Base-by-base conservation (phyloP, 1,140 invertebrate species). In the Musca domestica region DNA sequence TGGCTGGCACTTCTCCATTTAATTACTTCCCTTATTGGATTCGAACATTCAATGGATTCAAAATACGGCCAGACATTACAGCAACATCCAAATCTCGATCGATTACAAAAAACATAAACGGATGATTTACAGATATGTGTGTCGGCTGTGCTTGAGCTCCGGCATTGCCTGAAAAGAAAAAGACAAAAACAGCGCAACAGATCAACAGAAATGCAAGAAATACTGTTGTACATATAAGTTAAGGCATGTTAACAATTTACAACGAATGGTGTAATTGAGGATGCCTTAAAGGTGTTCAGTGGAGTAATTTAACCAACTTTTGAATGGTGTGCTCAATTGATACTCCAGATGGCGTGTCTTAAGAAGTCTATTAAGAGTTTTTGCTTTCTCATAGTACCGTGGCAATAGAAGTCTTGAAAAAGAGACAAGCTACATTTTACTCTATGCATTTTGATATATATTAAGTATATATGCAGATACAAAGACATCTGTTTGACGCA, bases 91-190 rank as follows among this genome's bases (percentile, higher is more conserved):
- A 88, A 72, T 89, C 88, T 46, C 87, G 84, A 77, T 94, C 92
- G 80, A 94, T 87, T 49, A 94, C 91, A 77, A 93, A 93, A 80
- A 90, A 94, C 46, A 92, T 78, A 77, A 93, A 94, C 14, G 91
- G 91, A 83, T 89, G 90, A 67, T 90, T 88, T 2, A 89, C 91
- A 10, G 87, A 86, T 76, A 93, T 92, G 61, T 86, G 76, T n/a
- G 90, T 85, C 54, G 89, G 87, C 67, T 84, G 83, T 48, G 83
- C 80, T 74, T 81, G 75, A 10, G 64, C 70, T 56, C 73, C 74
- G 61, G 80, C 73, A 74, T 81, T 74, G 73, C 74, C 81, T 83
- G 73, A 54, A 17, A 41, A 10, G 66, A 25, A 25, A 67, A 67
- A 67, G 34, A 30, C 49, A 67, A 56, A 20, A 48, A 64, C 48